These are phyloP conservation scores for Parotia lawesii DNA, from an alignment of 2,113 vertebrate species.

Conservation along the genomic window DNA sequence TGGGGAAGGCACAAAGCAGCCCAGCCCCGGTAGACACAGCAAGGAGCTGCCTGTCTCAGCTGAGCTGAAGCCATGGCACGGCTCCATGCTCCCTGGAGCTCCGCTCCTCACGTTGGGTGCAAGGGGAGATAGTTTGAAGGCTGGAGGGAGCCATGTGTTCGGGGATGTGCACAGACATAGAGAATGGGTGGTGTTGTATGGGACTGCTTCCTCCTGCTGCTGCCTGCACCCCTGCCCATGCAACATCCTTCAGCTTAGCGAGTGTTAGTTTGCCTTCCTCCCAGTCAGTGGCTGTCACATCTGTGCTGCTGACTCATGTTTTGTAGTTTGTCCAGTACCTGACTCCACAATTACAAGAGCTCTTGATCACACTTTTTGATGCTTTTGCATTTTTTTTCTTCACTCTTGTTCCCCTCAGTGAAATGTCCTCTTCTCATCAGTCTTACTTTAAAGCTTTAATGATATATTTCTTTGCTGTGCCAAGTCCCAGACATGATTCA, in stretches of 20 bases:
- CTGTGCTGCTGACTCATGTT: background rate
- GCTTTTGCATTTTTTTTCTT: background rate
- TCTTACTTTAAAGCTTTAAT: background rate
- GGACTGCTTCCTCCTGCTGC: background rate
- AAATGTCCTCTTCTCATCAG: background rate
- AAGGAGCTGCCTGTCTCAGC: background rate
- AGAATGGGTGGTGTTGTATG: background rate
- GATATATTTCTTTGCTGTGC: background rate
- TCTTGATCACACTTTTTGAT: background rate
- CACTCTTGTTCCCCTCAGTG: background rate
- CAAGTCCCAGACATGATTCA: background rate
- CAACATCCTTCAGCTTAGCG: fast-evolving
- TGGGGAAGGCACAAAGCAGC: background rate
- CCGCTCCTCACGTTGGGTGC: fast-evolving
- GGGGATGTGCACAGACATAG: fast-evolving
- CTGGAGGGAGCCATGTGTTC: background rate
- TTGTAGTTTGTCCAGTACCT: background rate
- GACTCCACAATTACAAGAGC: background rate
- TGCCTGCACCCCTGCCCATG: background rate
- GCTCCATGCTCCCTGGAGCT: fast-evolving
- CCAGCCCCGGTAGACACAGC: background rate
- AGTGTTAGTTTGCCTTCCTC: background rate
- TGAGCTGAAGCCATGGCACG: background rate
- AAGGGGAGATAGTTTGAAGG: background rate
- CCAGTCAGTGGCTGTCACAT: background rate